Percentiles rank a stretch among this genome's conserved stretches.
These are phyloP conservation scores for Psilopsiagon aymara DNA, from an alignment of 2,113 vertebrate genomes.

Conservation along the genomic window DNA sequence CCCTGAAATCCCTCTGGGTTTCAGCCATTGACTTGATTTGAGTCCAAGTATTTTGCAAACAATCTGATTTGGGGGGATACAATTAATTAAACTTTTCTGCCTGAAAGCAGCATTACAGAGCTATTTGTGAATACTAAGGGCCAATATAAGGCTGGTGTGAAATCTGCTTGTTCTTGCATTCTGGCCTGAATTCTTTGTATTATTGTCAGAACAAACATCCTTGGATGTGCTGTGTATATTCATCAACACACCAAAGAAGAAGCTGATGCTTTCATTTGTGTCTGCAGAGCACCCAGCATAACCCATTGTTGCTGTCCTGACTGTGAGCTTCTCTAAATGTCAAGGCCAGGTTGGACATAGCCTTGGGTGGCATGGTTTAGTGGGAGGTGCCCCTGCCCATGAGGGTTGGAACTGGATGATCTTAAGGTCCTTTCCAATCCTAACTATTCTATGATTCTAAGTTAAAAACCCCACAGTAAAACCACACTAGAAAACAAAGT, in stretches of 20 bases:
- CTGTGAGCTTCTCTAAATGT: not conserved
- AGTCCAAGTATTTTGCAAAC: not conserved
- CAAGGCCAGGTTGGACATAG: no score
- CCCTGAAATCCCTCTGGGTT: not conserved
- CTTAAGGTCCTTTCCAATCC: no score
- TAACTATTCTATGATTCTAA: no score
- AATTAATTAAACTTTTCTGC: not conserved
- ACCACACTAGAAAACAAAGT: not conserved
- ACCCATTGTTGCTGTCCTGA: not conserved
- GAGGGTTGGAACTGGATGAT: no score
- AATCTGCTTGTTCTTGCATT: not conserved
- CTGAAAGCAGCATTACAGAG: not conserved
- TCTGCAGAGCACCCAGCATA: not conserved
- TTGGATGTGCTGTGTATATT: not conserved
- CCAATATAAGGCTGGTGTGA: not conserved
- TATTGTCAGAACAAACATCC: not conserved
- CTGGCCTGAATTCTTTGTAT: not conserved
- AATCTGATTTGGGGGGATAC: not conserved
- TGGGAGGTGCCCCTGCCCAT: no score
- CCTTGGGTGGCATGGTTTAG: no score
- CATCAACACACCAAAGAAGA: not conserved
- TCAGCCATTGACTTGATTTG: not conserved
- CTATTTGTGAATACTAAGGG: not conserved
- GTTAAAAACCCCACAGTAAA: not conserved
- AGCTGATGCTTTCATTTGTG: not conserved